Evolutionary conservation across 2,888 invertebrate species (phyloP).

Genomic region (Diaphora mendica): DNA sequence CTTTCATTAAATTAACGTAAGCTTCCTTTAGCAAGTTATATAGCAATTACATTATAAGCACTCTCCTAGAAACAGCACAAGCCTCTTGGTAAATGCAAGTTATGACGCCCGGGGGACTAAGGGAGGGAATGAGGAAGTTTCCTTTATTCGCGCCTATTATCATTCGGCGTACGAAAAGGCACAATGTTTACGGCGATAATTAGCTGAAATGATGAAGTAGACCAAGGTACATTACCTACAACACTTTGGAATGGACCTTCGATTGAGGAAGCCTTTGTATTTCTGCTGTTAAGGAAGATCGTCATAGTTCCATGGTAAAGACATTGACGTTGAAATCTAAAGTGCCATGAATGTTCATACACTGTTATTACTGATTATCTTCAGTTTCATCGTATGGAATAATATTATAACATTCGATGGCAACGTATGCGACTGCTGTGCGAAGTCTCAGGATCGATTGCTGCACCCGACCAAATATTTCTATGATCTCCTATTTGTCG

Average conservation of each 20-base stretch:
- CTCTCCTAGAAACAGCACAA: constrained; percentile 15
- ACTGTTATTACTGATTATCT: neutral
- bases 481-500: too few species aligned
- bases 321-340: neutral
- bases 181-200: neutral
- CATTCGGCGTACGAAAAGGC: neutral
- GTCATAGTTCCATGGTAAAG: neutral
- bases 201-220: neutral
- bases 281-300: neutral
- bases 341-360: neutral
- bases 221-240: neutral
- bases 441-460: too few species aligned
- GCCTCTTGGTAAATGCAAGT: constrained; percentile 17
- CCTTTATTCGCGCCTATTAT: constrained; percentile 5
- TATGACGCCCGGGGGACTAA: constrained; percentile 7
- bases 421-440: too few species aligned
- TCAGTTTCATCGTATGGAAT: too few species aligned
- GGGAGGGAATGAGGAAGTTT: constrained; percentile 8
- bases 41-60: constrained; percentile 20
- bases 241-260: neutral
- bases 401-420: too few species aligned
- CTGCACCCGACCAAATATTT: too few species aligned
- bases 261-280: neutral
- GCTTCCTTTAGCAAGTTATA: constrained; percentile 10
- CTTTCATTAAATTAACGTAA: constrained; percentile 5